Evolutionary conservation across 2,797 vertebrate genomes (phyloP), one percentile per base, ranked within the genome.

Genomic region (Chaenodraco wilsoni): DNA sequence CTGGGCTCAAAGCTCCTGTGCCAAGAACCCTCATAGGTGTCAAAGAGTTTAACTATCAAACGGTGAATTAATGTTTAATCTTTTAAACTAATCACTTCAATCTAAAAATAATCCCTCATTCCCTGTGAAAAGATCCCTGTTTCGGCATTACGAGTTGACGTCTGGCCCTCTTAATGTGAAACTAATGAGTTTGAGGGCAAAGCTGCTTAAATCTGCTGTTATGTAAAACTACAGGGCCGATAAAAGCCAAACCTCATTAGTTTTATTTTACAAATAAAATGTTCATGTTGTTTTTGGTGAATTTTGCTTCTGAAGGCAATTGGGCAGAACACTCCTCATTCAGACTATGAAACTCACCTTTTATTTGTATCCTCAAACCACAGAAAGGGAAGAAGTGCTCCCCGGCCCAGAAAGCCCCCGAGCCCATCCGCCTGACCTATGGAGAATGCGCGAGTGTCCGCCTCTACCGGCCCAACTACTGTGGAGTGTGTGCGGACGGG

Each of bases 301-400:
- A 16, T 52, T 33, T 59, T 41, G 9, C 31, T 15, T 27, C 11
- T 79, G 9, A 72, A 62, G 27, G 23, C 69, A 74, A 17, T 50
- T 44, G 40, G 49, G 33, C 33, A 37, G 4, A 62, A 31, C 11
- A 31, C 45, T 17, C 37, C 7, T 46, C 2, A 9, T 45, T 11
- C 3, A 15, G 16, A 23, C 37, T 15, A 0, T 65, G 40, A 33
- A 5, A 37, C 40, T 72, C 4, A 41, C 59, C 31, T 65, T 27
- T 51, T 68, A 3, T 41, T 55, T 65, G 58, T 55, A 33, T 74
- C 23, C 12, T 80, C 72, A 33, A 58, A 49, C 50, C 21, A 41
- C 88, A 95, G 94, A 92, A 67, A 77, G 93, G 88, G 17, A 94
- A 83, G 70, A 93, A 78, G 82, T 95, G 95, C 63, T 85, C 87